A percentile compares a stretch with the other conserved stretches of the same genome.
Conservation (phyloP, 2,888 invertebrate genomes). For the Mechanitis messenoides region DNA sequence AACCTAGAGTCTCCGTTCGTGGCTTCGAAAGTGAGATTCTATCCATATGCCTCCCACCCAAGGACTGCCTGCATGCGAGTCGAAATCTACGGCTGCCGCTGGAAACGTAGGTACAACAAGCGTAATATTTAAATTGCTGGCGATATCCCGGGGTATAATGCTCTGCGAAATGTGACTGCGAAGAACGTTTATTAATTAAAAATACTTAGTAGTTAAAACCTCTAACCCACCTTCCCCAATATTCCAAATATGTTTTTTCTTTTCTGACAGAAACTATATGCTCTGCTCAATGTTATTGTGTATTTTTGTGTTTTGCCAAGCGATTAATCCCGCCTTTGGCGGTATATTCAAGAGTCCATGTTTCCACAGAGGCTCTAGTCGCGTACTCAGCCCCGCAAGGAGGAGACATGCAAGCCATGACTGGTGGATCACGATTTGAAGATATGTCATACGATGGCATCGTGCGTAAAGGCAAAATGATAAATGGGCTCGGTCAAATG, state of each 20-base stretch:
- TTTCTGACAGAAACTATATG: background rate
- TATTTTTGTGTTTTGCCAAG: conserved; percentile 19
- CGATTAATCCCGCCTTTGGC: conserved; percentile 34
- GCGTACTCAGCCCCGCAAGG: conserved; percentile 82
- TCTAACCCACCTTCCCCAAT: no score
- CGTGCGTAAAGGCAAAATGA: conserved; percentile 70
- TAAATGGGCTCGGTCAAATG: conserved; percentile 88
- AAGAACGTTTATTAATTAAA: conserved; percentile 8
- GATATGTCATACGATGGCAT: conserved; percentile 89
- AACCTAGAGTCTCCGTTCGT: conserved; percentile 89
- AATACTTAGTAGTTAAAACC: no score
- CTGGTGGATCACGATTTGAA: conserved; percentile 81
- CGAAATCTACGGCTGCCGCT: conserved; percentile 90
- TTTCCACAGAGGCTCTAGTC: conserved; percentile 79
- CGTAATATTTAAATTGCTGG: conserved; percentile 42
- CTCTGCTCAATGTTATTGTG: background rate
- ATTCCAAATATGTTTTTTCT: background rate
- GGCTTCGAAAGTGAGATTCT: conserved; percentile 89
- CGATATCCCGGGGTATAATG: conserved; percentile 50
- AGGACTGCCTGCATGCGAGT: conserved; percentile 95
- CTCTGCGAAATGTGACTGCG: conserved; percentile 40
- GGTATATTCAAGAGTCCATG: conserved; percentile 44
- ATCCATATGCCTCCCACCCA: conserved; percentile 90
- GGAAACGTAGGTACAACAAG: conserved; percentile 70
- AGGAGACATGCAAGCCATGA: conserved; percentile 78